Base-by-base conservation (phyloP, 2,797 vertebrate species). In the Alouatta caraya region DNA sequence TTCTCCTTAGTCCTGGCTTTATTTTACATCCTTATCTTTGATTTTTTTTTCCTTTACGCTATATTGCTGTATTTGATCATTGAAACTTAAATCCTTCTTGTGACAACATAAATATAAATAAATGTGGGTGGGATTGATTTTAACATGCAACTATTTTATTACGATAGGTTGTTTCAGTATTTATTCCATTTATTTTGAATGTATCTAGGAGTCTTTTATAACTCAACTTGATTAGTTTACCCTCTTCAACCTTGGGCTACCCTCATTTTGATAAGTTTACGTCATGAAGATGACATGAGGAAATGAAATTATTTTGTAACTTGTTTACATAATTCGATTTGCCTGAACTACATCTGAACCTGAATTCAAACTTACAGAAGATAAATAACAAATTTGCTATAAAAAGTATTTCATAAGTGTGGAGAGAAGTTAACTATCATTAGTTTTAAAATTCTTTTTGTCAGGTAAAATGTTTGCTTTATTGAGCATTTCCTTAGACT, bases 281-380 rank as follows among this genome's bases (percentile, higher is more conserved):
- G 93, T 98, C 90, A 95, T 96, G 75, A 64, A 76, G 33, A 98
- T 75, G 97, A 87, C 75, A 97, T 90, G 82, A 98, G 96, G 97
- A 98, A 99, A 98, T 98, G 52, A 95, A 97, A 95, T 98, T 98
- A 98, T 98, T 98, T 97, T 96, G 61, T 97, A 97, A 97, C 97
- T 98, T 94, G 97, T 98, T 98, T 98, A 87, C 97, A n/a, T 97
- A 98, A 98, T 97, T 96, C 80, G 88, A 97, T 99, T 98, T 97
- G 44, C 95, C 83, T 98, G 97, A 97, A 97, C 96, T 98, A 94
- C 44, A 97, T 96, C 61, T 98, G 97, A 98, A 98, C 96, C 48
- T 95, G 96, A 97, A 97, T 93, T 83, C 94, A 97, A 97, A 98
- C 37, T 89, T 97, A 88, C 90, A 17, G 5, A 95, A 96, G 97